These are phyloP conservation scores for Antheraea pernyi DNA, from an alignment of 1,140 invertebrate species.

Conservation along the genomic window DNA sequence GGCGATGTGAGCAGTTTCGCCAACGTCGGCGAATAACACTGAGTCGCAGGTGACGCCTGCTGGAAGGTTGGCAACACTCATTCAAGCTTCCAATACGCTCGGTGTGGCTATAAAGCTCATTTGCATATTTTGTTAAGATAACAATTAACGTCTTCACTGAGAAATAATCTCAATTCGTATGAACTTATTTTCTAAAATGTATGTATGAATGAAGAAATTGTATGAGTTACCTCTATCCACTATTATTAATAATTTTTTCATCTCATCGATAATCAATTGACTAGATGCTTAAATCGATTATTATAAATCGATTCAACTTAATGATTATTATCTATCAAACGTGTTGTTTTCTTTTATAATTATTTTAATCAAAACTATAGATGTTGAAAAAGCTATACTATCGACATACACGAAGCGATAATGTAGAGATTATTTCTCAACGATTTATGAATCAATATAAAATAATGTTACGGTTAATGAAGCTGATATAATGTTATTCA, in stretches of 20 bases:
- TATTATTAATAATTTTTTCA: too few relatives aligned
- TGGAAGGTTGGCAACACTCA: slow-evolving; percentile 75
- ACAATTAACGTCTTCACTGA: neutral
- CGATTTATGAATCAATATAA: neutral
- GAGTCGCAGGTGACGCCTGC: slow-evolving; percentile 67
- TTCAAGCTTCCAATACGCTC: slow-evolving; percentile 44
- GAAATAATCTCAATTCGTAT: slow-evolving; percentile 1
- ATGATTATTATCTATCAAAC: too few relatives aligned
- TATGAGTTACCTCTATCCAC: neutral
- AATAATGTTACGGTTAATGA: neutral
- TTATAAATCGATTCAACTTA: too few relatives aligned
- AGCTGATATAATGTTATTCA: neutral
- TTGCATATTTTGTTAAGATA: neutral
- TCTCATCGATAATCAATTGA: too few relatives aligned
- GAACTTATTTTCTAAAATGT: neutral
- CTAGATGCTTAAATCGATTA: too few relatives aligned
- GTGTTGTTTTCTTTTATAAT: neutral
- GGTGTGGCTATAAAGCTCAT: neutral
- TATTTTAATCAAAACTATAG: neutral
- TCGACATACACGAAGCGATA: neutral
- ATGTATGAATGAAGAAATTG: neutral
- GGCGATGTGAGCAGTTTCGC: slow-evolving; percentile 87
- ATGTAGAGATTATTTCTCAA: neutral
- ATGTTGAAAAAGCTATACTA: neutral
- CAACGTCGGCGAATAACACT: slow-evolving; percentile 87